Evolutionary conservation across 2,113 vertebrate species (phyloP).

Genomic region (Sebastes schlegelii): DNA sequence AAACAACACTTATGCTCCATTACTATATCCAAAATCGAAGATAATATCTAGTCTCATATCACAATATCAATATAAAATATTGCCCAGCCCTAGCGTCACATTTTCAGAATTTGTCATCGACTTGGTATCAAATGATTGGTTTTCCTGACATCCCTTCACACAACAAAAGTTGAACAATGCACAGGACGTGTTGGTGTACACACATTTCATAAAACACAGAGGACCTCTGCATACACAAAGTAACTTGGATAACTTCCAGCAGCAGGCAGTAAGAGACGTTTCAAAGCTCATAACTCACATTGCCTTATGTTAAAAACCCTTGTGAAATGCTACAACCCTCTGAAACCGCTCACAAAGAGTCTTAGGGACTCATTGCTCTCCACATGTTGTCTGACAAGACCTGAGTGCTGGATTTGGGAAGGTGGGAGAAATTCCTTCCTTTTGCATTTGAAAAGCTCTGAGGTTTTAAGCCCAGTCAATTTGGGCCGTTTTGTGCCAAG

Average conservation of each 20-base stretch:
- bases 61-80: too few species aligned
- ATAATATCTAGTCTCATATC: too few species aligned
- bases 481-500: conserved; percentile 67
- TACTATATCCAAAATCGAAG: too few species aligned
- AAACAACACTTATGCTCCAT: too few species aligned
- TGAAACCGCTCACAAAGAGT: conserved; percentile 67
- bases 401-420: conserved; percentile 62
- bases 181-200: not conserved
- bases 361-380: conserved; percentile 57
- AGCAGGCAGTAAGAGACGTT: conserved; percentile 37
- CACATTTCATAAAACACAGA: conserved; percentile 7
- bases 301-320: conserved; percentile 62
- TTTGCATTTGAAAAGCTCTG: conserved; percentile 70
- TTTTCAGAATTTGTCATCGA: too few species aligned
- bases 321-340: conserved; percentile 58
- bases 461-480: conserved; percentile 76
- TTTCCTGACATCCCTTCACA: too few species aligned
- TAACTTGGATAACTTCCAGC: conserved; percentile 32
- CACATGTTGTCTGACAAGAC: conserved; percentile 66
- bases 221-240: conserved; percentile 23
- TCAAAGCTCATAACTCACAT: conserved; percentile 59
- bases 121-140: too few species aligned
- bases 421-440: conserved; percentile 59
- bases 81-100: too few species aligned
- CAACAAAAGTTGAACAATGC: not conserved